These are phyloP conservation scores for Sphenodon punctatus DNA, from an alignment of 2,797 vertebrate species.

Conservation along the genomic window DNA sequence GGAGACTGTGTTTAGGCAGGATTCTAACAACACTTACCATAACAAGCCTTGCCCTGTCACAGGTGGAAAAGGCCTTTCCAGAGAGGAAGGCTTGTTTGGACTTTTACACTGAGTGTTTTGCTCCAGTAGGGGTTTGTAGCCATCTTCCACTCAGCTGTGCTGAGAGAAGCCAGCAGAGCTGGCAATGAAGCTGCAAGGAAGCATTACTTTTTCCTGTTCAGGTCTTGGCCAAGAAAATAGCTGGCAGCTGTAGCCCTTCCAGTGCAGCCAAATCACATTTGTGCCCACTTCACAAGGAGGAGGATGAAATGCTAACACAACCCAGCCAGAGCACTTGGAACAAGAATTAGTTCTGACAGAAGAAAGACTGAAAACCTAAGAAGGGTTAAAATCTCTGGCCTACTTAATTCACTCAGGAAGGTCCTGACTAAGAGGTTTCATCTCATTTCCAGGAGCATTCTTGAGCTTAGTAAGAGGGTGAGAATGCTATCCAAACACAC, in stretches of 20 bases:
- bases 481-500: neutral
- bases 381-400: neutral
- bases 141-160: neutral
- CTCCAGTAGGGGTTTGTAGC: too few relatives aligned
- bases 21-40: too few relatives aligned
- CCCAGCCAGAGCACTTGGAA: neutral
- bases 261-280: neutral
- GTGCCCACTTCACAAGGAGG: neutral
- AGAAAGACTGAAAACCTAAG: neutral
- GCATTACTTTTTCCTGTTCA: too few relatives aligned
- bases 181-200: neutral
- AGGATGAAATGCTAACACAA: neutral
- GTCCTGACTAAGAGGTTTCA: neutral
- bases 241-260: neutral
- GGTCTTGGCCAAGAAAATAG: neutral
- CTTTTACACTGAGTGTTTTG: too few relatives aligned
- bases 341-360: neutral
- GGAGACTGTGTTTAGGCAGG: too few relatives aligned
- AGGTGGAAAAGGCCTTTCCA: too few relatives aligned
- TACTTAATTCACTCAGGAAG: neutral
- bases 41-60: too few relatives aligned
- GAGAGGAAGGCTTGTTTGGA: too few relatives aligned
- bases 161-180: neutral
- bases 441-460: fast-evolving
- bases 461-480: neutral